Evolutionary conservation across 2,888 invertebrate species (phyloP), one percentile per base, ranked within the genome.

Genomic region (Griposia aprilina): DNA sequence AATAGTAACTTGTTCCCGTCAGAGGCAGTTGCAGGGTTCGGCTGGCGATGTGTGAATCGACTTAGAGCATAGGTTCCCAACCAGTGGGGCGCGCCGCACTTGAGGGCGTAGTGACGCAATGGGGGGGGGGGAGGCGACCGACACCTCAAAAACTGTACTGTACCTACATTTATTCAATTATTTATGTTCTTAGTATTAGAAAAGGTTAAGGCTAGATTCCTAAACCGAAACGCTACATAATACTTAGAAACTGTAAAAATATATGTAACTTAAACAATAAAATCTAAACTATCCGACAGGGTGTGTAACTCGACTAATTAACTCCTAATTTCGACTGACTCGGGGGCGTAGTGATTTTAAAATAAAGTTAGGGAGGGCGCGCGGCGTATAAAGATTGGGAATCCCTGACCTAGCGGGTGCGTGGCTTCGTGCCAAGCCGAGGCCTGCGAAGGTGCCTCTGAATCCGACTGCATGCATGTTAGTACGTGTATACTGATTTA

Each of bases 341-440:
- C n/a, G 26, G 20, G 20, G 1, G 26, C 20, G 3, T 48, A 48
- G 20, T 48, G 20, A 7, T 26, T 26, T 26, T 48, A 26, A 13
- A 67, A 26, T 7, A 67, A 20, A 26, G 0, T 45, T 48, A 11
- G 20, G 13, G 20, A 45, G 26, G 15, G 23, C 1, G 13, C 6
- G 11, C 11, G 5, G 30, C 26, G 11, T 48, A 26, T 50, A 50
- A 67, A 68, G 50, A 23, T 68, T 68, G 50, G 30, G 23, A 52
- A 23, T 30, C 68, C 23, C 23, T 68, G 79, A 76, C 78, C 76
- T 72, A 78, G 72, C 77, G 90, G 89, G 91, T 91, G 92, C 91
- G 92, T 95, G 95, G 96, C 96, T 87, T 84, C 80, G 81, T 93
- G 96, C 96, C 96, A 96, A 93, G 62, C 80, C 55, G 62, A 78